Percentiles rank a stretch among this genome's conserved stretches.
Conservation (phyloP, 1,140 invertebrate species). For the Zophobas morio region DNA sequence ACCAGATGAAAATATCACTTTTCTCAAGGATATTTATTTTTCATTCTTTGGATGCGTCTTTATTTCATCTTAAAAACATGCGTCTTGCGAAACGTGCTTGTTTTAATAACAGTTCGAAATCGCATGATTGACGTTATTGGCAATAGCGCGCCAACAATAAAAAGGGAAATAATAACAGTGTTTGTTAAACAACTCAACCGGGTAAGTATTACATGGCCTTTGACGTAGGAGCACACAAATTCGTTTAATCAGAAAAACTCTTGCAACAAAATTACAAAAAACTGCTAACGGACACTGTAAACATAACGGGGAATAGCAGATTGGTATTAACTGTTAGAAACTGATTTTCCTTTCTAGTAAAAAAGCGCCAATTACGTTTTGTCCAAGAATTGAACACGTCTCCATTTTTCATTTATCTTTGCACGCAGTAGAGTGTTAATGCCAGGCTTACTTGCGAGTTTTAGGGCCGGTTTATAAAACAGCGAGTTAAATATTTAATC, state of each 20-base stretch:
- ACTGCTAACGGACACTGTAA: slow-evolving; percentile 4
- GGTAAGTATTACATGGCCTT: slow-evolving; percentile 44
- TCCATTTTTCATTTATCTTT: background rate
- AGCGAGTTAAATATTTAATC: too few species aligned
- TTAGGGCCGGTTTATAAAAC: too few species aligned
- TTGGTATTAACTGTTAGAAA: slow-evolving; percentile 9
- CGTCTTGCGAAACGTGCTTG: background rate
- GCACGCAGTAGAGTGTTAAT: too few species aligned
- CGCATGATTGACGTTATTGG: slow-evolving; percentile 1
- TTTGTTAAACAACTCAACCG: slow-evolving; percentile 15
- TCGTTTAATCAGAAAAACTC: background rate
- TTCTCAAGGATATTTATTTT: slow-evolving; percentile 23
- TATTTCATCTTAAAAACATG: background rate
- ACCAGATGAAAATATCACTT: slow-evolving; percentile 36
- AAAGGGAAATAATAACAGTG: slow-evolving; percentile 29
- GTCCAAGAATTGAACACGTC: background rate
- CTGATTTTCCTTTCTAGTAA: slow-evolving; percentile 12
- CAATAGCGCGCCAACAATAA: background rate
- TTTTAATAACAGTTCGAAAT: background rate
- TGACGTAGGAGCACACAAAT: slow-evolving; percentile 9
- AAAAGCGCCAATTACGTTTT: background rate
- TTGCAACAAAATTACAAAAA: background rate
- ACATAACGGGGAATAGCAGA: slow-evolving; percentile 7
- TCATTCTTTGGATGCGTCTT: background rate
- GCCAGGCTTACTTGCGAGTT: too few species aligned